Evolutionary conservation across 2,888 invertebrate species (phyloP).

Genomic region (Blastobasis adustella): DNA sequence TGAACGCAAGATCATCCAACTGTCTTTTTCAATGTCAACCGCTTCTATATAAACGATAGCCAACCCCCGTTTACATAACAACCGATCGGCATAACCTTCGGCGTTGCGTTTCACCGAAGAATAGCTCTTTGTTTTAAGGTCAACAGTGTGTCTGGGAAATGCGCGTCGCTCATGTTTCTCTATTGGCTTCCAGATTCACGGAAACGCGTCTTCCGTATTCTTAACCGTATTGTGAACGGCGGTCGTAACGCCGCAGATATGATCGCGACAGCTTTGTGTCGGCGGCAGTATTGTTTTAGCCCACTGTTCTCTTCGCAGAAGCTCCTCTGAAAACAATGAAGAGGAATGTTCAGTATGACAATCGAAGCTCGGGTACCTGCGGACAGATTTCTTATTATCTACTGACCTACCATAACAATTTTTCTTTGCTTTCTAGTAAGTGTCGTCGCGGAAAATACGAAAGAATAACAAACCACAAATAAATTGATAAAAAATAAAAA

Average conservation of each 20-base stretch:
- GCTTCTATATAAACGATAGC: too few relatives aligned
- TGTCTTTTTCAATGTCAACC: too few relatives aligned
- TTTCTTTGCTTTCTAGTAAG: too few relatives aligned
- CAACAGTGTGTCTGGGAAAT: slow-evolving; percentile 37
- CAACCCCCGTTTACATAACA: too few relatives aligned
- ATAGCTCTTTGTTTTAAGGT: slow-evolving; percentile 56
- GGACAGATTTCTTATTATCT: too few relatives aligned
- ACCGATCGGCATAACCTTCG: slow-evolving; percentile 20
- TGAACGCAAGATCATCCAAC: neutral
- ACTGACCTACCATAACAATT: too few relatives aligned
- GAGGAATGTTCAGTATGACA: neutral
- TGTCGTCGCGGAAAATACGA: too few relatives aligned
- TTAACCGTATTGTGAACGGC: slow-evolving; percentile 3
- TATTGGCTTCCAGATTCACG: slow-evolving; percentile 42
- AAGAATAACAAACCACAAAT: too few relatives aligned
- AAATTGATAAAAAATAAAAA: too few relatives aligned
- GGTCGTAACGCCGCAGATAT: too few relatives aligned
- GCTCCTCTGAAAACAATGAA: slow-evolving; percentile 6
- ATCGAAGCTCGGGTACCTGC: too few relatives aligned
- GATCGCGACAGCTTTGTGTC: neutral
- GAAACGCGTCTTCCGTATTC: slow-evolving; percentile 25
- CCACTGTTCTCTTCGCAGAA: slow-evolving; percentile 6
- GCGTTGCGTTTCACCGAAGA: slow-evolving; percentile 34
- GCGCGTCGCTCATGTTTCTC: slow-evolving; percentile 38
- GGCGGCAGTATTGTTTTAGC: neutral